phyloP scores from a whole-genome alignment of 2,797 vertebrate species.

The Chrysocyon brachyurus region DNA sequence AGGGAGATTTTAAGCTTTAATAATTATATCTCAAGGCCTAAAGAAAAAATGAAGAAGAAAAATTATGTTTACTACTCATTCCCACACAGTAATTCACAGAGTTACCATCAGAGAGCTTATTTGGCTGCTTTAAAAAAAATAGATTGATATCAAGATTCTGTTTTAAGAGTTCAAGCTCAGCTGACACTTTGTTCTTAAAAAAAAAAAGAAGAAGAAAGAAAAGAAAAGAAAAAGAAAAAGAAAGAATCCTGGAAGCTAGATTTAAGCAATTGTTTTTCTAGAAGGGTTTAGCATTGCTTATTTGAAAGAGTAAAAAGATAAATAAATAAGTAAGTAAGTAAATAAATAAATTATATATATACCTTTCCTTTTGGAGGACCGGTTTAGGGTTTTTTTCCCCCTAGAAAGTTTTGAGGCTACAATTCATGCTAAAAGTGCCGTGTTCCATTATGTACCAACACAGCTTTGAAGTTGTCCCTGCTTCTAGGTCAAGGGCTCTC shows the following conservation, averaged over 20 bases:
- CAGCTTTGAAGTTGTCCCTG: slow-evolving; percentile 84
- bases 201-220: background rate
- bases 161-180: slow-evolving; percentile 84
- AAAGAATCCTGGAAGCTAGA: background rate
- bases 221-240: background rate
- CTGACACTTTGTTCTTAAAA: slow-evolving; percentile 74
- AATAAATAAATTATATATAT: too few relatives aligned
- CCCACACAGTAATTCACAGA: slow-evolving; percentile 80
- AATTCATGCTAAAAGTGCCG: slow-evolving; percentile 83
- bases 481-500: slow-evolving; percentile 91
- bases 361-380: slow-evolving; percentile 77
- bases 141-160: slow-evolving; percentile 77
- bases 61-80: slow-evolving; percentile 83
- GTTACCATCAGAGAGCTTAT: slow-evolving; percentile 71
- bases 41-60: slow-evolving; percentile 77
- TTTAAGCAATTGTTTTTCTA: slow-evolving; percentile 25
- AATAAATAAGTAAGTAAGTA: too few relatives aligned
- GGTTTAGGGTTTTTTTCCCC: slow-evolving; percentile 72
- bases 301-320: slow-evolving; percentile 72
- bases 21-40: slow-evolving; percentile 86
- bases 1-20: slow-evolving; percentile 86
- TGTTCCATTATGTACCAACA: slow-evolving; percentile 81
- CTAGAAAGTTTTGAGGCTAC: slow-evolving; percentile 83
- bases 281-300: background rate
- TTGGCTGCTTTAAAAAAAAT: slow-evolving; percentile 79